Base-by-base conservation (phyloP, 2,797 vertebrate species). In the Microctenopoma lineatum region DNA sequence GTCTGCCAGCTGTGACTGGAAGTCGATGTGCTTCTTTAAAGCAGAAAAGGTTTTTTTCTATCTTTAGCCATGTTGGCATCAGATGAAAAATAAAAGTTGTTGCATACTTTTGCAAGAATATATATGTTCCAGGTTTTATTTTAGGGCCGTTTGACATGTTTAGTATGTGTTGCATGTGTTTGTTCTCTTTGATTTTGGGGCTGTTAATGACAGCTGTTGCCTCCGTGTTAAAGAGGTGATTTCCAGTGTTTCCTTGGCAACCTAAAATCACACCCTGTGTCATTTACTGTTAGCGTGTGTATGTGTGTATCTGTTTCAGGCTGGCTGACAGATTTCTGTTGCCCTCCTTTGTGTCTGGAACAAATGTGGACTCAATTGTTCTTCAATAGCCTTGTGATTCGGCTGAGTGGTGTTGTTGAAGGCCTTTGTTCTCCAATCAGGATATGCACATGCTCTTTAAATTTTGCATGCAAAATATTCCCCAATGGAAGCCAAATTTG, bases 211-310 rank as follows among this genome's bases (percentile, higher is more conserved):
- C 83, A 86, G 79, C 79, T 65, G 78, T 71, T 73, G 65, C 51
- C 61, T 59, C 60, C 60, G 47, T 68, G 77, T 82, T 83, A 84
- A 74, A n/a, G 48, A 81, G 85, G 88, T 91, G 86, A 91, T 87
- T 91, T 89, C 86, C 85, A 77, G 71, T 29, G 86, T 92, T 85
- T 71, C 83, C 73, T 46, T 52, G 66, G 80, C 70, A 87, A 91
- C 87, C 52, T 34, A 44, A 85, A 89, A 91, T 89, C 84, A 82
- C 74, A 76, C 69, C 65, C 66, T 60, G 25, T 76, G 55, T 70
- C 57, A 68, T 58, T 18, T 39, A 58, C 16, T 36, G 58, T 48
- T 42, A 13, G 42, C 27, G 58, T 25, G 50, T 41, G 58, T 73
- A 58, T 72, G 55, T 70, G 59, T 54, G 14, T 65, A 66, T 46